Evolutionary conservation across 2,113 vertebrate genomes (phyloP).

Genomic region (Neolamprologus modestus): DNA sequence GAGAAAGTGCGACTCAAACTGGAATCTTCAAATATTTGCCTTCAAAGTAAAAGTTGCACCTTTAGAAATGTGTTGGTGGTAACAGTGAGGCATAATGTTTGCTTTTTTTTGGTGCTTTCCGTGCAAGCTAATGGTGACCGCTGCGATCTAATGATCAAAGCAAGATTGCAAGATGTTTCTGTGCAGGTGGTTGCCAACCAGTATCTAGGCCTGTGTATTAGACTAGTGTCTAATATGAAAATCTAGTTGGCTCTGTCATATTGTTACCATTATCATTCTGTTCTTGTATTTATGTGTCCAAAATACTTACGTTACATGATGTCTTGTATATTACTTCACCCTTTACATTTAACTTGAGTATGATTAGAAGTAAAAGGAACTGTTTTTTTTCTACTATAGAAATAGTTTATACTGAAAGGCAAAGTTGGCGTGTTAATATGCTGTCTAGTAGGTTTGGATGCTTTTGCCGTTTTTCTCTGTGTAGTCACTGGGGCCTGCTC

Average conservation of each 20-base stretch:
- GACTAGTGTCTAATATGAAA: neutral
- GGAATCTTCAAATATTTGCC: neutral
- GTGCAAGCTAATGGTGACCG: neutral
- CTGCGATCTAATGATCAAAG: neutral
- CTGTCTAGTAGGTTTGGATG: neutral
- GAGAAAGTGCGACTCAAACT: neutral
- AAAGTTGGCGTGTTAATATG: neutral
- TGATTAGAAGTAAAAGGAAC: neutral
- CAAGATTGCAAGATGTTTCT: neutral
- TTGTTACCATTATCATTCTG: neutral
- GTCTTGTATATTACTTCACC: neutral
- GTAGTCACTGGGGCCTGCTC: neutral
- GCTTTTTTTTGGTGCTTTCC: neutral
- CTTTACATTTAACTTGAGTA: neutral
- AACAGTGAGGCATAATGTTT: neutral
- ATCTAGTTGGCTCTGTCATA: neutral
- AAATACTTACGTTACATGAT: accelerated
- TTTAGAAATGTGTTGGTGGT: neutral
- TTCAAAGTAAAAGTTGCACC: neutral
- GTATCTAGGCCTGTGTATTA: neutral
- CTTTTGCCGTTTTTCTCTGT: neutral
- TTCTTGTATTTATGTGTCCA: neutral
- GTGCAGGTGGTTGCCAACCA: neutral
- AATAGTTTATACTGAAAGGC: neutral
- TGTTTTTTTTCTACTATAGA: neutral